These are phyloP conservation scores for Solenodon paradoxus DNA, from an alignment of 2,113 vertebrate species.

Conservation along the genomic window DNA sequence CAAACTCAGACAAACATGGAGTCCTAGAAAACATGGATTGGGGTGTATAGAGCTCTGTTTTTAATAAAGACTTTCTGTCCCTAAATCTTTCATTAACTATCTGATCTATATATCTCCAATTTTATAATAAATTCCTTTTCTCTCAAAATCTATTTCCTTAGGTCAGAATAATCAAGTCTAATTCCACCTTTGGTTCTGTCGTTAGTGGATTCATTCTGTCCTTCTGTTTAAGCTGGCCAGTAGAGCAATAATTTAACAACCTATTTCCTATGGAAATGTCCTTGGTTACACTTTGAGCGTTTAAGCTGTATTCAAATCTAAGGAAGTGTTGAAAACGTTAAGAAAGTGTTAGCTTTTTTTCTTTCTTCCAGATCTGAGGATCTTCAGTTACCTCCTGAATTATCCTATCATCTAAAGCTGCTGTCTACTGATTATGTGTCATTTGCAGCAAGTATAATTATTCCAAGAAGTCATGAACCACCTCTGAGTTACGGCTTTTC, in stretches of 20 bases:
- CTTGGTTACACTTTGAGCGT: neutral
- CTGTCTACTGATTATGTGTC: neutral
- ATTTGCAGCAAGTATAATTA: neutral
- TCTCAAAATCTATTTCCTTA: neutral
- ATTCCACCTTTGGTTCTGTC: neutral
- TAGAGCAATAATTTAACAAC: neutral
- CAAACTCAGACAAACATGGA: neutral
- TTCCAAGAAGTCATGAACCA: neutral
- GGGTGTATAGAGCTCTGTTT: neutral
- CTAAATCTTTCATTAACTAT: neutral
- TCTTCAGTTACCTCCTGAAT: neutral
- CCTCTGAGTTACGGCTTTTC: neutral
- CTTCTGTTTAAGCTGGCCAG: neutral
- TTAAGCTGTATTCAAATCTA: neutral
- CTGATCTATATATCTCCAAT: neutral
- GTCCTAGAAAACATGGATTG: neutral
- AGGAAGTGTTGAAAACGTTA: neutral
- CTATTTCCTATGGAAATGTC: neutral
- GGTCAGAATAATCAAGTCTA: neutral
- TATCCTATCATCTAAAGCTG: neutral
- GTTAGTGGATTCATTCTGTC: neutral
- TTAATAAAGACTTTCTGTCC: neutral
- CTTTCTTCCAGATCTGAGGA: neutral
- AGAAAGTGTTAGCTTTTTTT: neutral
- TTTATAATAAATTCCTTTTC: neutral